Evolutionary conservation across 2,113 vertebrate genomes (phyloP).

Genomic region (Tachycineta bicolor): DNA sequence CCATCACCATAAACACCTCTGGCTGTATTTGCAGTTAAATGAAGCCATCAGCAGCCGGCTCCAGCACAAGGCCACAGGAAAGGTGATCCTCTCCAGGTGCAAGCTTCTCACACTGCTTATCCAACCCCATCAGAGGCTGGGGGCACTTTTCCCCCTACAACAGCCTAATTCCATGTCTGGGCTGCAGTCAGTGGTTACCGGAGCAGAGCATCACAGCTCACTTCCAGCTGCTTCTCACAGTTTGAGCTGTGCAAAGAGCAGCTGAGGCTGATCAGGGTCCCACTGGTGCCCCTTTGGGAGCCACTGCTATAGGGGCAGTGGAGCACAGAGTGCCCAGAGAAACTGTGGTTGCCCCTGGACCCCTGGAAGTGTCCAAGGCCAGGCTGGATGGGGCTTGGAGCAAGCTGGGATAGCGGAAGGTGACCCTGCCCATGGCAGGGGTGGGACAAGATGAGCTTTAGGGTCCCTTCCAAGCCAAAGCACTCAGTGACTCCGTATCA

Average conservation of each 20-base stretch:
- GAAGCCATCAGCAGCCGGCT: conserved; percentile 18
- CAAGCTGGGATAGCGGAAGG: fast-evolving
- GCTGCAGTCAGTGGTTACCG: background rate
- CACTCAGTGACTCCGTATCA: background rate
- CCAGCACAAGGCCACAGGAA: conserved; percentile 36
- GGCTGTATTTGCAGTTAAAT: background rate
- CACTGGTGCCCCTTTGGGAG: background rate
- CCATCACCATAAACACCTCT: background rate
- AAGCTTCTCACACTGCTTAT: background rate
- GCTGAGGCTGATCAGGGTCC: background rate
- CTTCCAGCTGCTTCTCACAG: background rate
- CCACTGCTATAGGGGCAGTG: background rate
- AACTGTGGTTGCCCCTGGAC: background rate
- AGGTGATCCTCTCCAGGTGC: background rate
- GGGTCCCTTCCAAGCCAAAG: background rate
- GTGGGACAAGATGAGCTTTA: too few species aligned
- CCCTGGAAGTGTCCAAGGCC: background rate
- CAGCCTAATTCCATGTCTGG: background rate
- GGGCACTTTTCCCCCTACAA: fast-evolving
- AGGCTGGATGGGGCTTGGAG: fast-evolving
- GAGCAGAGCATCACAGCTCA: background rate
- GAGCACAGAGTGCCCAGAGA: background rate
- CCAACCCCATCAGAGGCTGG: background rate
- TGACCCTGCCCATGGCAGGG: background rate
- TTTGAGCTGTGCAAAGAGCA: background rate